Conservation (phyloP, 2,113 vertebrate genomes). For the Malurus cyaneus region DNA sequence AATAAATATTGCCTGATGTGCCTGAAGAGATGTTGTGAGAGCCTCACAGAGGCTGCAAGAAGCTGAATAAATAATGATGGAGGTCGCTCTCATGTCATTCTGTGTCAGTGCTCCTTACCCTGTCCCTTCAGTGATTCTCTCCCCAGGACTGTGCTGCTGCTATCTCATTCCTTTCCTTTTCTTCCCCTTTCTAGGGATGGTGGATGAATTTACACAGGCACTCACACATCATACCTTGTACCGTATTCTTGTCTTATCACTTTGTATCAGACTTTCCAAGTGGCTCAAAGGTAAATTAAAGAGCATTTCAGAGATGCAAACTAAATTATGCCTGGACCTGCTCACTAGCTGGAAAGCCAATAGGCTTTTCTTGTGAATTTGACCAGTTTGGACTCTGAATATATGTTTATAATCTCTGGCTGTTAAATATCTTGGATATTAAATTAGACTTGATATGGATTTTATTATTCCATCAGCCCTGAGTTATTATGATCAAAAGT, state of each 20-base stretch:
- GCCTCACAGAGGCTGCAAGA: not conserved
- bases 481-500: not conserved
- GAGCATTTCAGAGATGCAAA: not conserved
- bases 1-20: not conserved
- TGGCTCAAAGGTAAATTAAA: not conserved
- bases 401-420: not conserved
- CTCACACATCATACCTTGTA: not conserved
- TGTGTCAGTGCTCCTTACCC: not conserved
- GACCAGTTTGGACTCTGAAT: not conserved
- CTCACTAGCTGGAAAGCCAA: not conserved
- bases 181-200: not conserved
- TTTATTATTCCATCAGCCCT: not conserved
- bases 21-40: not conserved
- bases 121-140: not conserved
- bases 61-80: not conserved
- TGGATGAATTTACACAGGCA: not conserved
- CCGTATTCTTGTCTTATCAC: not conserved
- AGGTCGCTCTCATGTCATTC: not conserved
- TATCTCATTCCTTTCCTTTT: not conserved
- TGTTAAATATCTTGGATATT: not conserved
- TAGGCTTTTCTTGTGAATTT: not conserved
- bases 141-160: not conserved
- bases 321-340: not conserved
- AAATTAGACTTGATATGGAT: not conserved
- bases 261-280: not conserved